Evolutionary conservation across 2,797 vertebrate species (phyloP).

Genomic region (Scolopax rusticola): DNA sequence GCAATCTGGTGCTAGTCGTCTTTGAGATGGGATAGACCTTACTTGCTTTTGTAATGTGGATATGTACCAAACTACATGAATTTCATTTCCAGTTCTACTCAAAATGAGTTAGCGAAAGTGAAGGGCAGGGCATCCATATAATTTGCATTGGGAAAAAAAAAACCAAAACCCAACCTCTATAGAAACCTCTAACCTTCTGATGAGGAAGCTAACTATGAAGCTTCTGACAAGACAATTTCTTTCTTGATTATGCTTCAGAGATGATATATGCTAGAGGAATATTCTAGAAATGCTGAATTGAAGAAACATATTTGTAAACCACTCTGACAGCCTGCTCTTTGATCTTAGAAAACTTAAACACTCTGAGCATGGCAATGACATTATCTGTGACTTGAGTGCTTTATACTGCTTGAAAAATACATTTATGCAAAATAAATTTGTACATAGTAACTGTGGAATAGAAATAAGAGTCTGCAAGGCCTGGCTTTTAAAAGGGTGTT

Average conservation of each 20-base stretch:
- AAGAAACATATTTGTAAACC: background rate
- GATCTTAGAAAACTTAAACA: constrained; percentile 16
- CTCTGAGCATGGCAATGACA: background rate
- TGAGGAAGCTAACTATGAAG: background rate
- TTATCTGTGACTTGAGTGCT: background rate
- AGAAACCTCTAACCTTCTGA: background rate
- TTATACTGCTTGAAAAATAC: background rate
- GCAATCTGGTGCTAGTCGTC: background rate
- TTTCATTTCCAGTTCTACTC: background rate
- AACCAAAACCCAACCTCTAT: background rate
- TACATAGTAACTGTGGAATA: background rate
- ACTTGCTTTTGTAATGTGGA: background rate
- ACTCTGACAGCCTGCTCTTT: background rate
- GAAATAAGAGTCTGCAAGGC: background rate
- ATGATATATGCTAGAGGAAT: background rate
- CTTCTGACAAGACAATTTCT: constrained; percentile 32
- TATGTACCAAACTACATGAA: background rate
- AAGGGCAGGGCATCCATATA: background rate
- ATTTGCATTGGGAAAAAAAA: background rate
- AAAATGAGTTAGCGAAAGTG: background rate
- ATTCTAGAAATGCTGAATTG: constrained; percentile 6
- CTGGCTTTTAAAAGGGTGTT: background rate
- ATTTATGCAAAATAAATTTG: background rate
- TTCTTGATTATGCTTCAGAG: constrained; percentile 35
- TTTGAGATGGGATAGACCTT: background rate